These are phyloP conservation scores for Corapipo altera DNA, from an alignment of 2,113 vertebrate genomes.

Conservation along the genomic window DNA sequence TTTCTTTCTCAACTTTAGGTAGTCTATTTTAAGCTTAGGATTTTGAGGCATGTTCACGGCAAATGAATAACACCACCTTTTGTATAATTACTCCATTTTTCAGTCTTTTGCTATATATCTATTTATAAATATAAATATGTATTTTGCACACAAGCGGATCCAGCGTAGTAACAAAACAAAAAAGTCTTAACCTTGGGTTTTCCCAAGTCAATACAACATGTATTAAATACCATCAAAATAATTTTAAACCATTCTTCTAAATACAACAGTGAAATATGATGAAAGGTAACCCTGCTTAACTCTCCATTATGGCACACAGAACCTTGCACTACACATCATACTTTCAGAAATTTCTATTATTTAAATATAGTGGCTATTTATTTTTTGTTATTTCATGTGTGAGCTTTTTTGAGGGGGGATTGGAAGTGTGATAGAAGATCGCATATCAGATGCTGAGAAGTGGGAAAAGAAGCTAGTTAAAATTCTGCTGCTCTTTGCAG, in stretches of 20 bases:
- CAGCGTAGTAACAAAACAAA: background rate
- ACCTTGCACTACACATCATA: background rate
- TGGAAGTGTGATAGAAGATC: background rate
- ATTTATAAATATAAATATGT: background rate
- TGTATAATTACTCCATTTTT: background rate
- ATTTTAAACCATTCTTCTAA: background rate
- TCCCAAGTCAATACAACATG: background rate
- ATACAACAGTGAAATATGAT: background rate
- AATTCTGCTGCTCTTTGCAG: conserved; percentile 8
- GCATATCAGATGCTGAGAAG: background rate
- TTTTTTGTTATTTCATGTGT: background rate
- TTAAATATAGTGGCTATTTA: background rate
- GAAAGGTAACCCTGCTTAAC: background rate
- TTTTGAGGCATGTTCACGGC: background rate
- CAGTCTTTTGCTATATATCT: background rate
- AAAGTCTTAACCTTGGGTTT: background rate
- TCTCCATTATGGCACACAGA: background rate
- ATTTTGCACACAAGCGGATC: background rate
- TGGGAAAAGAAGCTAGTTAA: background rate
- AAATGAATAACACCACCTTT: background rate
- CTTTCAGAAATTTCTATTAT: conserved; percentile 3
- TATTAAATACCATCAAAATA: background rate
- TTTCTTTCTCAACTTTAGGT: conserved; percentile 4
- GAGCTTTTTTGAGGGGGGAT: background rate
- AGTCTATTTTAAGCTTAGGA: background rate